Evolutionary conservation across 2,113 vertebrate genomes (phyloP).

Genomic region (Pyrgilauda ruficollis): DNA sequence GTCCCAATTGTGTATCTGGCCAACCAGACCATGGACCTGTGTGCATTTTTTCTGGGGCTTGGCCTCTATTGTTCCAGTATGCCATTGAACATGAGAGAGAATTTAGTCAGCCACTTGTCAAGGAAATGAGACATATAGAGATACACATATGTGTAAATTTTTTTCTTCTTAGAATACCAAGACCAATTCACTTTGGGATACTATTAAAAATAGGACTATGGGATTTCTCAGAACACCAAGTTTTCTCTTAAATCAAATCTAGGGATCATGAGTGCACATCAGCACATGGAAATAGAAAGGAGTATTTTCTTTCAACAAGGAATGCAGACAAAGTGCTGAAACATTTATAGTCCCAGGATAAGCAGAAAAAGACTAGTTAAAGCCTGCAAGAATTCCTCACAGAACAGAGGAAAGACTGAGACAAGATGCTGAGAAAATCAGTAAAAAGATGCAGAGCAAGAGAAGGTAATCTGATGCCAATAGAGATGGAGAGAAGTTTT

Average conservation of each 20-base stretch:
- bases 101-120: background rate
- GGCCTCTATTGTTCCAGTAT: background rate
- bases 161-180: background rate
- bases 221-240: background rate
- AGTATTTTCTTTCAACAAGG: background rate
- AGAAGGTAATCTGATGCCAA: background rate
- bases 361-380: background rate
- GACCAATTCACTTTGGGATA: background rate
- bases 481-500: background rate
- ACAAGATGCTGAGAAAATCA: background rate
- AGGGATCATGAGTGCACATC: background rate
- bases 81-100: background rate
- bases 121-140: fast-evolving
- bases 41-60: background rate
- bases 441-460: background rate
- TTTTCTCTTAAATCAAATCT: background rate
- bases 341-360: background rate
- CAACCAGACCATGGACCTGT: background rate
- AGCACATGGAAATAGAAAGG: background rate
- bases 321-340: background rate
- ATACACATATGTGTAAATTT: background rate
- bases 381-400: background rate
- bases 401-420: background rate
- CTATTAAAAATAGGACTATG: background rate
- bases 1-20: background rate